Evolutionary conservation across 2,888 invertebrate genomes (phyloP), one percentile per base, ranked within the genome.

Genomic region (Apodemia duryi): DNA sequence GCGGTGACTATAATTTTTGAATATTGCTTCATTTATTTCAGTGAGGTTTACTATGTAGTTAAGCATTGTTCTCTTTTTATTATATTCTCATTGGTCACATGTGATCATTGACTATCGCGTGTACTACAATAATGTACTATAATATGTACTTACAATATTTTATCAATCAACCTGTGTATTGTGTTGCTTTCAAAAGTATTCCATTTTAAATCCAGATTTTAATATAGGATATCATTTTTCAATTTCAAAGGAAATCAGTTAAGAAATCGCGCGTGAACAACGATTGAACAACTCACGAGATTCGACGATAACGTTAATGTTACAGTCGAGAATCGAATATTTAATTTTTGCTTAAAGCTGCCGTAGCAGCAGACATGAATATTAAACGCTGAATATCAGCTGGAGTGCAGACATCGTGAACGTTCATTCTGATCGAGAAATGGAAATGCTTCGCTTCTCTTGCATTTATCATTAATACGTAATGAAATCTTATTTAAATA

Each of bases 291-390:
- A 54, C 54, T 54, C 9, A 29, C 28, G 29, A 29, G 28, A 54
- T 28, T 52, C 54, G 54, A 11, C 54, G 28, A 54, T 54, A 54
- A 29, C 54, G 28, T 46, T 62, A 41, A 65, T 52, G 43, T 57
- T 65, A 43, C 43, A 43, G 51, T 75, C 74, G 76, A 81, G 76
- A 71, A 83, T 77, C 76, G 81, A 83, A 83, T 84, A 83, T 77
- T 79, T 81, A 84, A 82, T 83, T 82, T 84, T 80, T 79, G 76
- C 74, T 75, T 77, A 79, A 81, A 83, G 82, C 83, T 84, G 80
- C 77, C 82, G 78, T 78, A 28, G 73, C 70, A 70, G 78, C 73
- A 78, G 81, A 78, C 77, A 83, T 84, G 86, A 86, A 86, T 86
- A 85, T 86, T 86, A 84, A 86, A 82, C 80, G 75, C 29, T 70